Conservation (phyloP, 2,888 invertebrate genomes). For the Ptilodon capucinus region DNA sequence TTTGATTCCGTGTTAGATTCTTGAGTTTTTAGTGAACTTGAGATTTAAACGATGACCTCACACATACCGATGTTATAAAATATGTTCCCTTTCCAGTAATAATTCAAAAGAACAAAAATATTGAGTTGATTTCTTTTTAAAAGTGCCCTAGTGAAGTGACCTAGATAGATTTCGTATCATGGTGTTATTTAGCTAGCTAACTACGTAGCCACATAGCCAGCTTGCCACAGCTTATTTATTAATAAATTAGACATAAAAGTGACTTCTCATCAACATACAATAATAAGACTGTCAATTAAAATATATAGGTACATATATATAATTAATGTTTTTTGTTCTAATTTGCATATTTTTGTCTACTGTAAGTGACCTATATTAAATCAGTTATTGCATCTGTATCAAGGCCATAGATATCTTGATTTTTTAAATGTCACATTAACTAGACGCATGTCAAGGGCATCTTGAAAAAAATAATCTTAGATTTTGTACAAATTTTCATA, state of each 20-base stretch:
- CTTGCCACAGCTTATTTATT: neutral
- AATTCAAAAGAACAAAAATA: neutral
- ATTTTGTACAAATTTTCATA: neutral
- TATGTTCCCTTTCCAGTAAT: neutral
- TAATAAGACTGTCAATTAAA: too few relatives aligned
- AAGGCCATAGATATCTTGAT: too few relatives aligned
- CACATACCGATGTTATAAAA: conserved; percentile 30
- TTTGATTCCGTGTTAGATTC: conserved; percentile 26
- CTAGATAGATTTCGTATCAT: conserved; percentile 10
- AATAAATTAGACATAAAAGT: too few relatives aligned
- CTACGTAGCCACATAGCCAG: neutral
- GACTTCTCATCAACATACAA: too few relatives aligned
- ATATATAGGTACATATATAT: too few relatives aligned
- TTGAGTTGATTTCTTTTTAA: conserved; percentile 1
- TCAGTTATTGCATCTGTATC: too few relatives aligned
- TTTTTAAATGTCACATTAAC: too few relatives aligned
- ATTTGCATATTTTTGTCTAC: too few relatives aligned
- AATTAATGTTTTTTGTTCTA: too few relatives aligned
- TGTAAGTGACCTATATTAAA: too few relatives aligned
- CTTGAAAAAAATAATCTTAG: too few relatives aligned
- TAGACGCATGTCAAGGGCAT: neutral
- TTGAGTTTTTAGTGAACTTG: conserved; percentile 24
- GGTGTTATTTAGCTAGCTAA: neutral
- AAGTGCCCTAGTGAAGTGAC: conserved; percentile 25
- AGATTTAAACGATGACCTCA: conserved; percentile 54